Evolutionary conservation across 2,797 vertebrate genomes (phyloP).

Genomic region (Gymnothorax reevesii): DNA sequence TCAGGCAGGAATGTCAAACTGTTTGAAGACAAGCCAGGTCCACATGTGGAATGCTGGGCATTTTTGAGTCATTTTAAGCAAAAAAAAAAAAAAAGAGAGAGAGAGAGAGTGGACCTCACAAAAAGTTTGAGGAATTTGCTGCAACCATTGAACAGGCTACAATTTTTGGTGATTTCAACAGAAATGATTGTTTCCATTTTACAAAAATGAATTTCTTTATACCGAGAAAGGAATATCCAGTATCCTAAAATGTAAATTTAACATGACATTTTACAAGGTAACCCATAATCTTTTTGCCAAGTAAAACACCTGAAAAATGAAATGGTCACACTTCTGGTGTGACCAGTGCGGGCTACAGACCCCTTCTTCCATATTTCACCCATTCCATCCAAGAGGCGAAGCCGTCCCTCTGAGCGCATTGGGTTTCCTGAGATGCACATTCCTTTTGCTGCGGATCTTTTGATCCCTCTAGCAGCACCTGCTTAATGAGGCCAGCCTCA

Average conservation of each 20-base stretch:
- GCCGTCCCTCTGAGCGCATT: constrained; percentile 51
- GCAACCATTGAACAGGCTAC: no score
- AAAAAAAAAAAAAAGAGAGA: neutral
- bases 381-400: constrained; percentile 40
- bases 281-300: neutral
- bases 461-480: constrained; percentile 49
- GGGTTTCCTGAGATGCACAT: constrained; percentile 48
- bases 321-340: no score
- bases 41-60: constrained; percentile 18
- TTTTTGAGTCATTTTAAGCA: neutral
- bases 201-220: no score
- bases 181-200: no score
- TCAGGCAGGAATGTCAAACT: constrained; percentile 26
- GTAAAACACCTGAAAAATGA: no score
- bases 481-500: constrained; percentile 42
- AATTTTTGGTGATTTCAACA: no score
- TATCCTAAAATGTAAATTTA: neutral
- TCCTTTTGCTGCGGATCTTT: constrained; percentile 38
- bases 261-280: neutral
- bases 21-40: constrained; percentile 17
- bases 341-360: no score
- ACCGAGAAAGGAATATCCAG: no score
- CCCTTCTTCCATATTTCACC: constrained; percentile 30
- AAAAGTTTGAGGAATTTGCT: neutral
- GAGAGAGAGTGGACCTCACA: neutral